Evolutionary conservation across 2,113 vertebrate species (phyloP).

Genomic region (Pelobates fuscus): DNA sequence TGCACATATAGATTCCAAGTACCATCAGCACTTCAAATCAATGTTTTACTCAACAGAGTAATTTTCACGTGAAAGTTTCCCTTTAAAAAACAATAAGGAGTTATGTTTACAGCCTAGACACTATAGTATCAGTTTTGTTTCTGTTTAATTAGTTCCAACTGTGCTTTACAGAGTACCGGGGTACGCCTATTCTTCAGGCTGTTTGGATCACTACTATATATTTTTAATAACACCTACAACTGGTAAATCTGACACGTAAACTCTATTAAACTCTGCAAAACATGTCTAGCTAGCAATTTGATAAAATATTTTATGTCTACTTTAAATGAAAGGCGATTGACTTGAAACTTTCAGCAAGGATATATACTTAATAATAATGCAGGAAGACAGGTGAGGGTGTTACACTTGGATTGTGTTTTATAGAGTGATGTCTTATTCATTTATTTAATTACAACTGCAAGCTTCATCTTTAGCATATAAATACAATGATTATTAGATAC

Average conservation of each 20-base stretch:
- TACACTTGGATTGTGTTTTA: no score
- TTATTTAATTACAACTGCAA: no score
- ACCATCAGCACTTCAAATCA: no score
- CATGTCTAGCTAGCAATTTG: slow-evolving; percentile 11
- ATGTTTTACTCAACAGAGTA: no score
- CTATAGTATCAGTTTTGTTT: slow-evolving; percentile 10
- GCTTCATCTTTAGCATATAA: no score
- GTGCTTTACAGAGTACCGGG: background rate
- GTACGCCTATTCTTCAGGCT: slow-evolving; percentile 39
- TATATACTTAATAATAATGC: background rate
- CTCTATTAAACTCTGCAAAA: background rate
- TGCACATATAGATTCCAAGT: no score
- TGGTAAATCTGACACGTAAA: slow-evolving; percentile 23
- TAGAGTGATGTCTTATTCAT: no score
- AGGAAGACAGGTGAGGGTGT: background rate
- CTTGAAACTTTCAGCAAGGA: background rate
- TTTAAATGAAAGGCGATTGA: slow-evolving; percentile 16
- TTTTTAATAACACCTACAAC: slow-evolving; percentile 31
- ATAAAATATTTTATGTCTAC: slow-evolving; percentile 24
- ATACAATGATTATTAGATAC: no score
- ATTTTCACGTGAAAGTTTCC: no score
- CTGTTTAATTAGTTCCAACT: background rate
- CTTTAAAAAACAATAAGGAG: no score
- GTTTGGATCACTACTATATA: slow-evolving; percentile 17
- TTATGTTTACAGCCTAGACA: no score